Evolutionary conservation across 2,113 vertebrate species (phyloP), one percentile per base, ranked within the genome.

Genomic region (Sylvicapra grimmia): DNA sequence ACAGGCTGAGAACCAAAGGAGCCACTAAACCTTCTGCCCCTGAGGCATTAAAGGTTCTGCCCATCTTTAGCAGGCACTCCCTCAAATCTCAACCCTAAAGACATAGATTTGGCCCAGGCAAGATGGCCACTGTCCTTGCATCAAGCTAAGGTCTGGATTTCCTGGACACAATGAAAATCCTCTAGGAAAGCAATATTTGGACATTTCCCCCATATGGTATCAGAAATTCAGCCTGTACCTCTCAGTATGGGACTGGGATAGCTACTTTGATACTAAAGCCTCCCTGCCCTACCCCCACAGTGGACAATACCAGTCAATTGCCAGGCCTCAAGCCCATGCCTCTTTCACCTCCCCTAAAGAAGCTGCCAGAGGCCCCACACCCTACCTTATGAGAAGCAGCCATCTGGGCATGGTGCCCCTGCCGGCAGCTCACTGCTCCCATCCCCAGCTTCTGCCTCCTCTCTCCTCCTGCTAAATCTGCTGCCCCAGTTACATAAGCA

Each of bases 381-480:
- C 98, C 90, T 98, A 98, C 98, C 98, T 98, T 97, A 68, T 93
- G 97, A 95, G 93, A 36, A 97, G 97, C 80, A 96, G 88, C 61
- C 84, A 86, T 94, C 36, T 0, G 83, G 89, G 92, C 83, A 56
- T 88, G 80, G 86, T 95, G 90, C 84, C 93, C 91, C 79, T 97
- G 96, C 36, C 98, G 93, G 97, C 98, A 98, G 95, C 94, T 97
- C 56, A 97, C 86, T 75, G 97, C 98, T 98, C 98, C 99, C 98
- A 99, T 99, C 51, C 91, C 96, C 89, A 96, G 92, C 80, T 77
- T 96, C 93, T 97, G 97, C 65, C 80, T 97, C 65, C 47, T 92
- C 82, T 97, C 44, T 82, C 68, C 59, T 91, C 33, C 96, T 15
- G n/a, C 63, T 97, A 93, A 94, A 98, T 93, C 93, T 91, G 96